Evolutionary conservation across 2,888 invertebrate species (phyloP), one percentile per base, ranked within the genome.

Genomic region (Congeria kusceri): DNA sequence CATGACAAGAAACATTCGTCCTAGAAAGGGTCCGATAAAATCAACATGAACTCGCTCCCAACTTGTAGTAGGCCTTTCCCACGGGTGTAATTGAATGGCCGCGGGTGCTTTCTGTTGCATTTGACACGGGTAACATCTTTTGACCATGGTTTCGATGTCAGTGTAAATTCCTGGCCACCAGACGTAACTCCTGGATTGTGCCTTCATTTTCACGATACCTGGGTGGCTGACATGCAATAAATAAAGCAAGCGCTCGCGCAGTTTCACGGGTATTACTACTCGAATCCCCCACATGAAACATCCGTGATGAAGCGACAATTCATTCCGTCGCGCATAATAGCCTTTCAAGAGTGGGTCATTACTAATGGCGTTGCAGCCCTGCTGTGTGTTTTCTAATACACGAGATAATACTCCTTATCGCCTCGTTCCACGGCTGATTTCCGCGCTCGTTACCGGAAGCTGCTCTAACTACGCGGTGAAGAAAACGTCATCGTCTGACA

Each of bases 131-230:
- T 46, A 0, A 65, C 81, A 84, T 28, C 25, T 46, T 23, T 72
- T 57, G 0, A 86, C 87, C 49, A 88, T 75, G 3, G 85, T 75
- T 32, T 87, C 86, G 46, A 86, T 80, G 39, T 86, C 84, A n/a
- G 0, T 57, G 58, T 86, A 85, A 57, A 86, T 49, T 9, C 69
- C 68, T 13, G 84, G 81, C 91, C 91, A 92, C 83, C 86, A 92
- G 44, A 90, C 88, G 69, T 83, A 76, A 53, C 77, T 70, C 9
- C 91, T 58, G 1, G 90, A 90, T 9, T 89, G 62, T 13, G 59
- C 44, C 39, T 39, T 39, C 85, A 90, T 90, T 18, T 86, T 71
- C 0, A 77, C 77, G 27, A 87, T 87, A 39, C 91, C 90, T 7
- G 84, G 83, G 68, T 91, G 91, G 47, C 65, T 49, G 9, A 57